Evolutionary conservation across 2,888 invertebrate species (phyloP).

Genomic region (Plebejus anna): DNA sequence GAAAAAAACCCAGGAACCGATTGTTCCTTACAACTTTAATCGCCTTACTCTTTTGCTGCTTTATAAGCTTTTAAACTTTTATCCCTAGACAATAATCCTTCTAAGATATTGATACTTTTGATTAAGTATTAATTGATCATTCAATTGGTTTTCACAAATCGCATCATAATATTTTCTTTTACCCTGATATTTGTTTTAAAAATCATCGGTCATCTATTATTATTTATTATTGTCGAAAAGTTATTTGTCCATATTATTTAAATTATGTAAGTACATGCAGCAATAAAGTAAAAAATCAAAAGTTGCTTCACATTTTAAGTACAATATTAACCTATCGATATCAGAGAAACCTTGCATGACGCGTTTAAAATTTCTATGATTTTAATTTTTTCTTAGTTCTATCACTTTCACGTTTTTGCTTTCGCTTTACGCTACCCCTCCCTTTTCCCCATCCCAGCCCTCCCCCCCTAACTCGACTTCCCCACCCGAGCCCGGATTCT

Average conservation of each 20-base stretch:
- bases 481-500: conserved; percentile 76
- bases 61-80: conserved; percentile 19
- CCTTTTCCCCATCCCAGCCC: conserved; percentile 74
- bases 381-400: conserved; percentile 27
- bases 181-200: background rate
- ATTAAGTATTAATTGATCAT: background rate
- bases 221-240: background rate
- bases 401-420: conserved; percentile 46
- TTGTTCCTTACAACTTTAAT: conserved; percentile 1
- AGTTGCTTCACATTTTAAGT: background rate
- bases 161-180: background rate
- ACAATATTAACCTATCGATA: background rate
- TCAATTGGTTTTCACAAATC: background rate
- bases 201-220: background rate
- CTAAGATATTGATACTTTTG: conserved; percentile 23
- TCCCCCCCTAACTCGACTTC: conserved; percentile 67
- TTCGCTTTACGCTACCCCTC: conserved; percentile 58
- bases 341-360: conserved; percentile 23
- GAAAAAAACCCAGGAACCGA: conserved; percentile 16
- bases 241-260: background rate
- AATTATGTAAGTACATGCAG: background rate
- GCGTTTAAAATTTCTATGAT: conserved; percentile 18
- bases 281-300: background rate
- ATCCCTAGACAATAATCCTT: conserved; percentile 22
- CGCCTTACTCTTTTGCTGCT: conserved; percentile 13